Percentiles rank a stretch among this genome's conserved stretches.
Evolutionary conservation across 92 coral and sea anemone species (phyloP).

Genomic region (Paramuricea clavata): DNA sequence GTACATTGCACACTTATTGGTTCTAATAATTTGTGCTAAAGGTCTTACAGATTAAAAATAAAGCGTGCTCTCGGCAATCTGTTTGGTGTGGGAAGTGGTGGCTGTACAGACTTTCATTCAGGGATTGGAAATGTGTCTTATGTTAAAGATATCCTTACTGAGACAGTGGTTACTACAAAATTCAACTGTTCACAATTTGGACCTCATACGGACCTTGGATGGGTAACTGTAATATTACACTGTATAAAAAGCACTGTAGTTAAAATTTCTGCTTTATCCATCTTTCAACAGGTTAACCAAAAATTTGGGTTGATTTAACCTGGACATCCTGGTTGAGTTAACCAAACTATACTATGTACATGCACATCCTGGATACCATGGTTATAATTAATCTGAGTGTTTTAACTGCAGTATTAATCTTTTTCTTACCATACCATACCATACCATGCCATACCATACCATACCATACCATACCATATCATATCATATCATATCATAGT

Average conservation of each 20-base stretch:
- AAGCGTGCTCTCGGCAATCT: no score
- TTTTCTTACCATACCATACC: no score
- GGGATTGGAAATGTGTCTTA: background rate
- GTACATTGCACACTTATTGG: no score
- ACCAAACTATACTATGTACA: no score
- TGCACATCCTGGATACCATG: no score
- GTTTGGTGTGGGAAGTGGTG: no score
- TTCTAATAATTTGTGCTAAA: background rate
- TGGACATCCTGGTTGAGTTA: no score
- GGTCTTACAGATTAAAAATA: background rate
- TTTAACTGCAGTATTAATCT: no score
- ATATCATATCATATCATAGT: background rate
- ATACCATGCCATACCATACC: conserved; percentile 16
- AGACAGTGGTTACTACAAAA: background rate
- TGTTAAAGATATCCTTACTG: background rate
- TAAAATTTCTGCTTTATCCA: background rate
- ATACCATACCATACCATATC: conserved; percentile 31
- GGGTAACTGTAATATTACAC: conserved; percentile 7
- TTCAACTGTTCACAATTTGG: background rate
- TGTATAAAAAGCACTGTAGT: no score
- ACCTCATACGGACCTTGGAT: background rate
- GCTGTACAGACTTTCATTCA: no score
- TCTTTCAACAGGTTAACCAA: background rate
- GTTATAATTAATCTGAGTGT: no score
- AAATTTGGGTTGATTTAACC: no score